A percentile compares a stretch with the other conserved stretches of the same genome.
phyloP scores from a whole-genome alignment of 2,888 invertebrate genomes.

The Acronicta leporina region DNA sequence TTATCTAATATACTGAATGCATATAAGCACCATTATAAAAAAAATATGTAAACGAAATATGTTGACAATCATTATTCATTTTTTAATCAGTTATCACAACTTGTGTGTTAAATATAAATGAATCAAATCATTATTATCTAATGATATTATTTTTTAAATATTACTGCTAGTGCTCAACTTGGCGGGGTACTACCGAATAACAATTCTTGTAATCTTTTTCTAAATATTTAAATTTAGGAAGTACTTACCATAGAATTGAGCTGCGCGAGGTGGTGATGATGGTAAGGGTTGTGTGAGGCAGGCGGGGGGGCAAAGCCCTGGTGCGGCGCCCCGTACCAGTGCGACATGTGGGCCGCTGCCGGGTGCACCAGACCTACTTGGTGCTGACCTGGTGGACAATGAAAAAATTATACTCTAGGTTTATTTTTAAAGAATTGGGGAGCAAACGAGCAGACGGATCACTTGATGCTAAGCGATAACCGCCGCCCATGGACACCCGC shows the following conservation, averaged over 20 bases:
- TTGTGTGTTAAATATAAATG: not conserved
- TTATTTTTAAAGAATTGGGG: too few species aligned
- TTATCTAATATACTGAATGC: too few species aligned
- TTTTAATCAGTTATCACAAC: not conserved
- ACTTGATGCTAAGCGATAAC: too few species aligned
- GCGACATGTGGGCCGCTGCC: conserved; percentile 91
- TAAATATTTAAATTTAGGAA: too few species aligned
- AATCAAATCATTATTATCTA: too few species aligned
- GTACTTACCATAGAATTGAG: conserved; percentile 90
- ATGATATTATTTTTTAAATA: too few species aligned
- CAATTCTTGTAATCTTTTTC: too few species aligned
- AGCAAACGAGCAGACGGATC: too few species aligned
- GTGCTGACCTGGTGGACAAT: conserved; percentile 88
- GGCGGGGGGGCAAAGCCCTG: conserved; percentile 91
- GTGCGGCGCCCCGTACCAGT: conserved; percentile 91
- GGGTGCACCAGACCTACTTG: conserved; percentile 91
- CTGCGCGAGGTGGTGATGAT: conserved; percentile 90
- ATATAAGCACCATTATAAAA: too few species aligned
- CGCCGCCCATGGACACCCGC: too few species aligned
- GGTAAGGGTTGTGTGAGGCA: conserved; percentile 91
- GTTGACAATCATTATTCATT: not conserved
- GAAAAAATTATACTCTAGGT: not conserved
- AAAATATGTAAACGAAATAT: not conserved
- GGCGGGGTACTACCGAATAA: not conserved
- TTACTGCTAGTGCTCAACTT: too few species aligned